phyloP scores from a whole-genome alignment of 1,140 invertebrate species.

The Acyrthosiphon pisum region DNA sequence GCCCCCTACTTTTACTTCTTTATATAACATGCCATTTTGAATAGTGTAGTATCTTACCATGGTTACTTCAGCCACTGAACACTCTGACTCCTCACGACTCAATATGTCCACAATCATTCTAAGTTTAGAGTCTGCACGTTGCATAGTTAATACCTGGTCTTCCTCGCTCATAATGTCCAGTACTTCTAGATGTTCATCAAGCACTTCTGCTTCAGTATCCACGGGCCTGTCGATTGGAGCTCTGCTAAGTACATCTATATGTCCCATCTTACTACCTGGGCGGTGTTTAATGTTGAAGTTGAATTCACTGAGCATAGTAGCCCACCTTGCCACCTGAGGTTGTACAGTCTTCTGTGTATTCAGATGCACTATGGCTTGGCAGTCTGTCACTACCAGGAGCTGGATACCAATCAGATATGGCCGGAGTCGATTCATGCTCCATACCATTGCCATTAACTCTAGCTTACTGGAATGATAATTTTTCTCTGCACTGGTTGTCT shows the following conservation, averaged over 20 bases:
- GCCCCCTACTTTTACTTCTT: background rate
- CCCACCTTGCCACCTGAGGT: slow-evolving; percentile 62
- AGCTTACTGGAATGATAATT: background rate
- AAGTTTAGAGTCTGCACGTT: background rate
- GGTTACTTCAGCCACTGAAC: background rate
- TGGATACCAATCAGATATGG: background rate
- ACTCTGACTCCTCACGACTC: background rate
- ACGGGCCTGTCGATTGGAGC: background rate
- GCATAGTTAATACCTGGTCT: background rate
- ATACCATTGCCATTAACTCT: background rate
- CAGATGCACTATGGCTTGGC: slow-evolving; percentile 26
- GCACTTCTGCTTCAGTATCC: background rate
- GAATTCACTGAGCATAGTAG: slow-evolving; percentile 61
- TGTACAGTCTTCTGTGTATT: slow-evolving; percentile 58
- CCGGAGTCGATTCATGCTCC: background rate
- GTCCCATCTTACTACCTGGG: slow-evolving; percentile 61
- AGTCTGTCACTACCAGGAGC: background rate
- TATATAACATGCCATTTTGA: background rate
- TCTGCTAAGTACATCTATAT: slow-evolving; percentile 62
- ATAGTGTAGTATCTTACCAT: background rate
- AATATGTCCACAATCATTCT: background rate
- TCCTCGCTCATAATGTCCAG: background rate
- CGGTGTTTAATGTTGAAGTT: slow-evolving; percentile 60
- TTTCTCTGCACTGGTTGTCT: background rate
- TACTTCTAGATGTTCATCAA: background rate